Conservation (phyloP, 2,888 invertebrate genomes). For the Agrochola macilenta region DNA sequence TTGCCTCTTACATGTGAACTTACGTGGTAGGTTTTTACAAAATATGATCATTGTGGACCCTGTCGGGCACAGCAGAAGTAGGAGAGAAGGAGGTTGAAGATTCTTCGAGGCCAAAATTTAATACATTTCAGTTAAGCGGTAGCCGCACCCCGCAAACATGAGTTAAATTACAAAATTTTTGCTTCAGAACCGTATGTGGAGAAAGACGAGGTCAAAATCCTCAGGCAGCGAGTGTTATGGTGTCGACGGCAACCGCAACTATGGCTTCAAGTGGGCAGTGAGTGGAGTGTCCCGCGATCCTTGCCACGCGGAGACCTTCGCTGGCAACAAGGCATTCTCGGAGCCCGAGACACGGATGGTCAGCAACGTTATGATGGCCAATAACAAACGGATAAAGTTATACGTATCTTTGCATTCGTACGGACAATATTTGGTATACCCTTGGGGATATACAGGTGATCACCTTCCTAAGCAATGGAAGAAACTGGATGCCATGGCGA, state of each 20-base stretch:
- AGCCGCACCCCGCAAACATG: background rate
- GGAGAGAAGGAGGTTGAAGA: too few relatives aligned
- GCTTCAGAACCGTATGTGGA: conserved; percentile 91
- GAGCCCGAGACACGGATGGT: conserved; percentile 91
- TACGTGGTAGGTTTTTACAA: too few relatives aligned
- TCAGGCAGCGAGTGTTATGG: conserved; percentile 87
- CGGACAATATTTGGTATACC: conserved; percentile 91
- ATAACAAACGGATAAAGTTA: conserved; percentile 89
- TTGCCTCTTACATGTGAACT: too few relatives aligned
- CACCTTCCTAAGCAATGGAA: conserved; percentile 87
- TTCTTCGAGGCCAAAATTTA: background rate
- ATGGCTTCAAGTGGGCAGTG: conserved; percentile 92
- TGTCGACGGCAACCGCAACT: conserved; percentile 93
- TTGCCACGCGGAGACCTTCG: conserved; percentile 91
- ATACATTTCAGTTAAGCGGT: too few relatives aligned
- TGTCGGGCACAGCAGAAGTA: too few relatives aligned
- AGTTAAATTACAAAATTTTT: conserved; percentile 23
- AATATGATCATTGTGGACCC: too few relatives aligned
- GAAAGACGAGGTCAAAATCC: conserved; percentile 90
- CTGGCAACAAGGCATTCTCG: conserved; percentile 91
- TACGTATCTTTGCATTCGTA: conserved; percentile 93
- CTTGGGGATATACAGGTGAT: conserved; percentile 91
- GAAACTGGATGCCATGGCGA: conserved; percentile 84
- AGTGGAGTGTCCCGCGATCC: conserved; percentile 92
- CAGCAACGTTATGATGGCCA: conserved; percentile 87